Evolutionary conservation across 2,797 vertebrate species (phyloP).

Genomic region (Sparidentex hasta): DNA sequence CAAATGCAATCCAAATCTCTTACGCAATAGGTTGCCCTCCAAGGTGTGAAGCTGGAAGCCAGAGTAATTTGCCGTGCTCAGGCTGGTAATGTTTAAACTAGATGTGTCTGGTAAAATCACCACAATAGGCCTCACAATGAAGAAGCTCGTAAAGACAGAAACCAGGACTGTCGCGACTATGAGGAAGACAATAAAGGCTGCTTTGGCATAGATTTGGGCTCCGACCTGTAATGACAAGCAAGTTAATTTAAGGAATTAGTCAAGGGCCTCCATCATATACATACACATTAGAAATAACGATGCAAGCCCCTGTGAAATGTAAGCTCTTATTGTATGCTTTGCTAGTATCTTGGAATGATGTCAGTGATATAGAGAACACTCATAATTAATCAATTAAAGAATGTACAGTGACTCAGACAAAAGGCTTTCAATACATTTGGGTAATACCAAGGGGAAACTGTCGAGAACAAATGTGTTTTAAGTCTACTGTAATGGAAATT

Average conservation of each 20-base stretch:
- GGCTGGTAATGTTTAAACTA: constrained; percentile 59
- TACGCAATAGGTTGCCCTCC: constrained; percentile 82
- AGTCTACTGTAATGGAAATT: neutral
- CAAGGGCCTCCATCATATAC: too few species aligned
- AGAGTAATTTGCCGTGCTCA: constrained; percentile 80
- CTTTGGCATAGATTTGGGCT: constrained; percentile 87
- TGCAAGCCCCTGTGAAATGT: too few species aligned
- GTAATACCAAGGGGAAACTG: neutral
- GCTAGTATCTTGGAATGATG: too few species aligned
- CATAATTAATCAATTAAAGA: too few species aligned
- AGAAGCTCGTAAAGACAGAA: constrained; percentile 85
- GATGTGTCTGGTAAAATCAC: constrained; percentile 69
- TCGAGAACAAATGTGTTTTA: neutral
- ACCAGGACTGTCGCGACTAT: constrained; percentile 81
- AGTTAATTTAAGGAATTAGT: neutral
- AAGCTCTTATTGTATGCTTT: too few species aligned
- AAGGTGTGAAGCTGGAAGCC: constrained; percentile 80
- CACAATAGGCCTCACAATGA: constrained; percentile 77
- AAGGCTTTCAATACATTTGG: neutral
- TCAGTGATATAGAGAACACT: too few species aligned
- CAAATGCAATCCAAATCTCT: constrained; percentile 43
- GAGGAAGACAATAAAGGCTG: constrained; percentile 87
- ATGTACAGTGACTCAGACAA: neutral
- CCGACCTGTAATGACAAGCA: constrained; percentile 77
- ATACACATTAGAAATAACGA: too few species aligned